Conservation (phyloP, 37 sponge, comb jelly and placozoan species). For the Tethya wilhelma region DNA sequence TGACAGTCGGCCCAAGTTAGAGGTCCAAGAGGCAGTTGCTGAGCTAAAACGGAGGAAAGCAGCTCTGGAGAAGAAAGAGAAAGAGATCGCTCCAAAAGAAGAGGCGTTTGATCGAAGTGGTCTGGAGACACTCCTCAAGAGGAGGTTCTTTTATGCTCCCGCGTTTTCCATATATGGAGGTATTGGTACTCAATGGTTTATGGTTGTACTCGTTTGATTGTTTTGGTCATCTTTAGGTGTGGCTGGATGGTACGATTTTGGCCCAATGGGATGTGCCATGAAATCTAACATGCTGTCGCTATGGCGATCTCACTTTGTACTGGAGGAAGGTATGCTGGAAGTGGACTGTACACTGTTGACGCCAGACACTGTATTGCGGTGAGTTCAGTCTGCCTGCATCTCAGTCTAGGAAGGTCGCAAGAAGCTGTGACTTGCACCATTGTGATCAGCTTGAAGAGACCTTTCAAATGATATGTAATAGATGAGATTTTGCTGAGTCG, state of each 20-base stretch:
- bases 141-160: constrained; percentile 88
- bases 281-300: constrained; percentile 83
- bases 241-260: constrained; percentile 95
- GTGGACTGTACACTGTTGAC: constrained; percentile 87
- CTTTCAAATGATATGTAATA: no score
- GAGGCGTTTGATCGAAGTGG: constrained; percentile 72
- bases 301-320: constrained; percentile 96
- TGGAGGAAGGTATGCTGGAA: constrained; percentile 93
- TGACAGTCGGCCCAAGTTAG: constrained; percentile 58
- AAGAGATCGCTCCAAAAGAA: constrained; percentile 57
- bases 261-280: constrained; percentile 98
- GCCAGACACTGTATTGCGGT: constrained; percentile 87
- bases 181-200: neutral
- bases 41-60: constrained; percentile 83
- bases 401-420: no score
- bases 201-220: neutral
- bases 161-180: constrained; percentile 96
- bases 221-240: constrained; percentile 52
- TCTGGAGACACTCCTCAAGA: constrained; percentile 87
- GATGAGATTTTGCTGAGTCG: no score
- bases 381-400: neutral
- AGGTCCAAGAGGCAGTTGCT: constrained; percentile 70
- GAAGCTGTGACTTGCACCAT: no score
- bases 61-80: constrained; percentile 81
- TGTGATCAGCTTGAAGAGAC: no score